Conservation (phyloP, 2,113 vertebrate genomes). For the Orycteropus afer region DNA sequence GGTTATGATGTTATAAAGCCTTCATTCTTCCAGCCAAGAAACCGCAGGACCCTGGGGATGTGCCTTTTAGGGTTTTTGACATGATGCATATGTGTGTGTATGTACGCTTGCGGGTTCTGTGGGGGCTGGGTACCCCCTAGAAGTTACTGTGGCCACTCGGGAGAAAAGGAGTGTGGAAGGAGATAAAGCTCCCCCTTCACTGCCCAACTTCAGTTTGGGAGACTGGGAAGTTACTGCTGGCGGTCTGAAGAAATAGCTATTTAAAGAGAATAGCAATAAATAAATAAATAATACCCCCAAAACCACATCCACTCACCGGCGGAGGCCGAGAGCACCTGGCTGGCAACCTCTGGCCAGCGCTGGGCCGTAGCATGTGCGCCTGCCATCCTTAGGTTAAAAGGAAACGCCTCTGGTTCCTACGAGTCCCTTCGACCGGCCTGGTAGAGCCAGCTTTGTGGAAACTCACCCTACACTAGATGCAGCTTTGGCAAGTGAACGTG, state of each 20-base stretch:
- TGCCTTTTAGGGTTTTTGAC: slow-evolving; percentile 76
- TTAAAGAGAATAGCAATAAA: not conserved
- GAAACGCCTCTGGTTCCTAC: slow-evolving; percentile 41
- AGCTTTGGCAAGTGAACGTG: slow-evolving; percentile 50
- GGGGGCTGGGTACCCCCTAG: slow-evolving; percentile 58
- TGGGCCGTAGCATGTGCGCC: slow-evolving; percentile 53
- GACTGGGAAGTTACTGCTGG: slow-evolving; percentile 62
- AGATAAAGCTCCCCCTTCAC: not conserved
- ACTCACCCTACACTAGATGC: slow-evolving; percentile 28
- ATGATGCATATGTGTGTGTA: slow-evolving; percentile 62
- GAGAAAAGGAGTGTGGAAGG: not conserved
- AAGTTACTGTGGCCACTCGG: slow-evolving; percentile 72
- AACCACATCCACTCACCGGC: not conserved
- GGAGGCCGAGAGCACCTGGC: slow-evolving; percentile 66
- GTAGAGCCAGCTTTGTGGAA: slow-evolving; percentile 54
- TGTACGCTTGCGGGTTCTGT: slow-evolving; percentile 46
- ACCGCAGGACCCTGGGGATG: slow-evolving; percentile 76
- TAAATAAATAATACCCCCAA: slow-evolving; percentile 31
- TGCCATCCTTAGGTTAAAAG: slow-evolving; percentile 39
- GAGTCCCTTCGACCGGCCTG: not conserved
- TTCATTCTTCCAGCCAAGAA: slow-evolving; percentile 76
- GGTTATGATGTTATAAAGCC: slow-evolving; percentile 70
- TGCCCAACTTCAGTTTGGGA: slow-evolving; percentile 53
- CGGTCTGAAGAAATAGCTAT: slow-evolving; percentile 59
- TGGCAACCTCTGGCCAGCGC: slow-evolving; percentile 42